Percentiles rank a stretch among this genome's conserved stretches.
These are phyloP conservation scores for Columbina picui DNA, from an alignment of 2,113 vertebrate species.

Conservation along the genomic window DNA sequence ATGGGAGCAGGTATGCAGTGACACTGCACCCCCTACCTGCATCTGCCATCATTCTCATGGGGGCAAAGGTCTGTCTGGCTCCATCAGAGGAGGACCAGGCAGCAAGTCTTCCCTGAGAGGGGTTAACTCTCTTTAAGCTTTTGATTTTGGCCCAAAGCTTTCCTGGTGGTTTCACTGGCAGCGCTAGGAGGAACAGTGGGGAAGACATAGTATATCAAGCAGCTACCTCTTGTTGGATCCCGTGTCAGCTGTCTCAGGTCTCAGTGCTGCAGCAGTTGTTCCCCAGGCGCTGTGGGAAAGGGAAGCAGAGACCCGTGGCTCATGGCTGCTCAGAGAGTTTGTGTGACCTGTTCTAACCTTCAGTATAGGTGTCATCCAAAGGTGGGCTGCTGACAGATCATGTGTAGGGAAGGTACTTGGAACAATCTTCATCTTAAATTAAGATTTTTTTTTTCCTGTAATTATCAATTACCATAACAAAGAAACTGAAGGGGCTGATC, in stretches of 20 bases:
- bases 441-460: background rate
- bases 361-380: conserved; percentile 16
- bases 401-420: conserved; percentile 11
- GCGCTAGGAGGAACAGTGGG: background rate
- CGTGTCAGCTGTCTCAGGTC: background rate
- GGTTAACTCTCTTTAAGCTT: background rate
- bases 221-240: fast-evolving
- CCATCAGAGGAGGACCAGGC: background rate
- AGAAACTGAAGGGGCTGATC: conserved; percentile 65
- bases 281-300: background rate
- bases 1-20: background rate
- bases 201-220: background rate
- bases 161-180: background rate
- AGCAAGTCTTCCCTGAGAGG: background rate
- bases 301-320: background rate
- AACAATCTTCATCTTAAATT: conserved; percentile 52
- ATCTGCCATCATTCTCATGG: background rate
- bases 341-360: background rate
- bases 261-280: background rate
- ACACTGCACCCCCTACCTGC: background rate
- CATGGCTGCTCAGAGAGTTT: background rate
- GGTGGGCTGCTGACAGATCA: conserved; percentile 55
- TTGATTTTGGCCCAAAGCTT: background rate
- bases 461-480: conserved; percentile 71
- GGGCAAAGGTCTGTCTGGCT: background rate